phyloP scores from a whole-genome alignment of 2,797 vertebrate species.

The Philypnodon macrostomus region DNA sequence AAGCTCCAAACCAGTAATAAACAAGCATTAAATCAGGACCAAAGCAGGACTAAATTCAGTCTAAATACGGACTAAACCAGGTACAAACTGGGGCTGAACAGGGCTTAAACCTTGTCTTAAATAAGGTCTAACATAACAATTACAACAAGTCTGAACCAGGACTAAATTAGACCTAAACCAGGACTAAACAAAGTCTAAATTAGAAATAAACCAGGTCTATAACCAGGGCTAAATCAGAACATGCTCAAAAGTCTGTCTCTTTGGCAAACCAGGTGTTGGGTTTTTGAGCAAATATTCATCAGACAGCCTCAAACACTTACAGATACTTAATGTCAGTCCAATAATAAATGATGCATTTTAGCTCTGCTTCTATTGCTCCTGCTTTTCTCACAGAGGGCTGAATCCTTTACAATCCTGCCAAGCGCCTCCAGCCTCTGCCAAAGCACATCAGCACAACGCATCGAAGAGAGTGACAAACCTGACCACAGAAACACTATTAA shows the following conservation, averaged over 20 bases:
- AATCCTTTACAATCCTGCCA: slow-evolving; percentile 30
- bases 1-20: too few relatives aligned
- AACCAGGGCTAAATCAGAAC: too few relatives aligned
- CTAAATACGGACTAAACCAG: too few relatives aligned
- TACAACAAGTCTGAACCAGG: too few relatives aligned
- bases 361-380: slow-evolving; percentile 30
- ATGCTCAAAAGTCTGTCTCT: not conserved
- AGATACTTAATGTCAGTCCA: slow-evolving; percentile 38
- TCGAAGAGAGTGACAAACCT: slow-evolving; percentile 23
- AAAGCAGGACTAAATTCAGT: too few relatives aligned
- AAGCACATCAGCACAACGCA: slow-evolving; percentile 32
- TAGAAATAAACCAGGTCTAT: too few relatives aligned
- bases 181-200: too few relatives aligned
- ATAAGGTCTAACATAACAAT: too few relatives aligned
- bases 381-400: slow-evolving; percentile 7
- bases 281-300: slow-evolving; percentile 8
- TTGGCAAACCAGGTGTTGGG: slow-evolving; percentile 11
- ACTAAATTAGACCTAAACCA: too few relatives aligned
- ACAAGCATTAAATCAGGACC: too few relatives aligned
- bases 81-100: too few relatives aligned
- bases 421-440: slow-evolving; percentile 32
- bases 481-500: slow-evolving; percentile 17
- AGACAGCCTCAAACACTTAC: slow-evolving; percentile 21
- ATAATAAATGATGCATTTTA: slow-evolving; percentile 39
- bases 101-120: too few relatives aligned